phyloP scores from a whole-genome alignment of 2,113 vertebrate species.

The Glaucomys volans region DNA sequence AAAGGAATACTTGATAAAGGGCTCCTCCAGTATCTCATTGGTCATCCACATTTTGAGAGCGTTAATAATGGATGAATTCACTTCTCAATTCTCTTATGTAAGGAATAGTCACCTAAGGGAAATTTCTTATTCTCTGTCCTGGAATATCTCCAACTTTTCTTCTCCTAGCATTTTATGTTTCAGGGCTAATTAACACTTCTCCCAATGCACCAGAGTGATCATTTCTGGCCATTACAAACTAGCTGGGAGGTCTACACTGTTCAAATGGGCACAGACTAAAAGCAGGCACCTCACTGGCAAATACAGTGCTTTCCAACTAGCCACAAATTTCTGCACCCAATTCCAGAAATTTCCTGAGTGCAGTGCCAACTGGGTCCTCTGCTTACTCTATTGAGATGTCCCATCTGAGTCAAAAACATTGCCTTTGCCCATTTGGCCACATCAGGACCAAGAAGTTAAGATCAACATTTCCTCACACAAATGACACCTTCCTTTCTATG shows the following conservation, averaged over 20 bases:
- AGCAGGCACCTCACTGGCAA: background rate
- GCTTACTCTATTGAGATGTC: background rate
- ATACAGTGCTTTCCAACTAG: background rate
- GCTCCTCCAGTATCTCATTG: background rate
- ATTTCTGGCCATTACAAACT: constrained; percentile 29
- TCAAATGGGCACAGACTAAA: background rate
- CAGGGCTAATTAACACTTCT: background rate
- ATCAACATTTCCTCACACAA: background rate
- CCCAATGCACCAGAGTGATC: background rate
- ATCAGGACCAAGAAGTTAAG: background rate
- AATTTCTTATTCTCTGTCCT: background rate
- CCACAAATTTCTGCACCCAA: background rate
- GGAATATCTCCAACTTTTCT: background rate
- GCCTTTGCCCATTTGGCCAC: background rate
- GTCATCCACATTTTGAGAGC: background rate
- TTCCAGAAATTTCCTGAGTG: background rate
- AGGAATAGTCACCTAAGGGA: background rate
- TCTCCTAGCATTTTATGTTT: constrained; percentile 3
- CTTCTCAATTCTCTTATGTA: background rate
- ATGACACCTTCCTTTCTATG: background rate
- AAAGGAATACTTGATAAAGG: background rate
- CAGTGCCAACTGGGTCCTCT: background rate
- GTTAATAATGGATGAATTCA: background rate
- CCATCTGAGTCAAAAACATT: background rate
- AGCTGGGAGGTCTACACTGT: background rate